These are phyloP conservation scores for Gymnorhina tibicen DNA, from an alignment of 2,113 vertebrate species.

Conservation along the genomic window DNA sequence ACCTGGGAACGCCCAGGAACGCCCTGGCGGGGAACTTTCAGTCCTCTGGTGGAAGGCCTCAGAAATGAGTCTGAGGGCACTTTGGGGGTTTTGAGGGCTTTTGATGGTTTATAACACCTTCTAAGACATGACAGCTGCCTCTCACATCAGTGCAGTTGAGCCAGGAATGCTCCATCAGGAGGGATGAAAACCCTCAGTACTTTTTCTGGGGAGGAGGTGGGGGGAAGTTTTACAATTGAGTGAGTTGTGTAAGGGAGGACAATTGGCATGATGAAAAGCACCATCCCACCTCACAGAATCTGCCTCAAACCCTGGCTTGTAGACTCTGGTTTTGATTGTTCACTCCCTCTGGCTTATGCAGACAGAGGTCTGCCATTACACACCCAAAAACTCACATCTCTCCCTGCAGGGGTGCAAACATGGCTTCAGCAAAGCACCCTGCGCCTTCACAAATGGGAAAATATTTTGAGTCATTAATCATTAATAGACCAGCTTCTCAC, in stretches of 20 bases:
- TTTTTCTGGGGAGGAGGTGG: no score
- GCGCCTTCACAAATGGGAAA: neutral
- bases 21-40: no score
- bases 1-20: fast-evolving
- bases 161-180: neutral
- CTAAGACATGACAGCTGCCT: neutral
- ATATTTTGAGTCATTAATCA: neutral
- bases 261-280: neutral
- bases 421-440: neutral
- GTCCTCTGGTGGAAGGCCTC: neutral
- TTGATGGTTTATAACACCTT: neutral
- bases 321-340: neutral
- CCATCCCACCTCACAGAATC: neutral
- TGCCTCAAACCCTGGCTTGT: neutral
- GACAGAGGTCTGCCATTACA: neutral
- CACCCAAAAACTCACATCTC: neutral
- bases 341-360: neutral
- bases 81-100: neutral
- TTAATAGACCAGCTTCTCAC: neutral
- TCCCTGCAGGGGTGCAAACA: neutral
- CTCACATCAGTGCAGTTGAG: fast-evolving
- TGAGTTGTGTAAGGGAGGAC: neutral
- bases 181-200: neutral
- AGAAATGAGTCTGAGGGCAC: neutral
- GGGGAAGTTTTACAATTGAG: neutral